Conservation (phyloP, 2,797 vertebrate genomes). For the Arrhamphus sclerolepis region DNA sequence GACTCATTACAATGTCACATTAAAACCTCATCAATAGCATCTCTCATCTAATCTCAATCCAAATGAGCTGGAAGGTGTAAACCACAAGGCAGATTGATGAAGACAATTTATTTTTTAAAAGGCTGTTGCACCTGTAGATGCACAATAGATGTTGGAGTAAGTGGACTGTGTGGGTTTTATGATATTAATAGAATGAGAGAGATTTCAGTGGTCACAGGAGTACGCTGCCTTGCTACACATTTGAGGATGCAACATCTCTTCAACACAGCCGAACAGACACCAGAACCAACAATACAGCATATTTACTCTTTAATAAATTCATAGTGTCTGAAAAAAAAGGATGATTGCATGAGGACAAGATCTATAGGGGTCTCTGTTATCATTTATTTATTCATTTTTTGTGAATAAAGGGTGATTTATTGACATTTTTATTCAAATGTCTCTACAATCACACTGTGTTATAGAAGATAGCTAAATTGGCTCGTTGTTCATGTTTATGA, state of each 20-base stretch:
- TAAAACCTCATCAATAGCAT: neutral
- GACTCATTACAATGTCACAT: neutral
- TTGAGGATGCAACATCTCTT: slow-evolving; percentile 43
- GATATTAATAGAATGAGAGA: slow-evolving; percentile 9
- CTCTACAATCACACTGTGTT: neutral
- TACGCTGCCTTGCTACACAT: slow-evolving; percentile 3
- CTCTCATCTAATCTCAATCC: slow-evolving; percentile 1
- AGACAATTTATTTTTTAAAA: too few species aligned
- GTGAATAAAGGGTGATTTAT: too few species aligned
- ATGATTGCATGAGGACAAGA: neutral
- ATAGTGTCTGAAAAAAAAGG: slow-evolving; percentile 13
- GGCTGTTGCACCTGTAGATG: slow-evolving; percentile 57
- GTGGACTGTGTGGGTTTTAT: slow-evolving; percentile 15
- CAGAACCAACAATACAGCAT: slow-evolving; percentile 6
- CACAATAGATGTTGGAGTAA: neutral
- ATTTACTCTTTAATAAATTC: slow-evolving; percentile 6
- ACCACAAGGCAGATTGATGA: slow-evolving; percentile 11
- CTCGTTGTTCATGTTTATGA: slow-evolving; percentile 7
- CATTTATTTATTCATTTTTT: too few species aligned
- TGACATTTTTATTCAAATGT: slow-evolving; percentile 7
- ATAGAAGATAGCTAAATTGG: too few species aligned
- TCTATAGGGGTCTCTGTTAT: neutral
- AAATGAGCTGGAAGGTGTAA: slow-evolving; percentile 15
- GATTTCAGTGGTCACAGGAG: slow-evolving; percentile 16
- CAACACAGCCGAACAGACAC: slow-evolving; percentile 7